Base-by-base conservation (phyloP, 2,888 invertebrate genomes). In the Coenonympha glycerion region DNA sequence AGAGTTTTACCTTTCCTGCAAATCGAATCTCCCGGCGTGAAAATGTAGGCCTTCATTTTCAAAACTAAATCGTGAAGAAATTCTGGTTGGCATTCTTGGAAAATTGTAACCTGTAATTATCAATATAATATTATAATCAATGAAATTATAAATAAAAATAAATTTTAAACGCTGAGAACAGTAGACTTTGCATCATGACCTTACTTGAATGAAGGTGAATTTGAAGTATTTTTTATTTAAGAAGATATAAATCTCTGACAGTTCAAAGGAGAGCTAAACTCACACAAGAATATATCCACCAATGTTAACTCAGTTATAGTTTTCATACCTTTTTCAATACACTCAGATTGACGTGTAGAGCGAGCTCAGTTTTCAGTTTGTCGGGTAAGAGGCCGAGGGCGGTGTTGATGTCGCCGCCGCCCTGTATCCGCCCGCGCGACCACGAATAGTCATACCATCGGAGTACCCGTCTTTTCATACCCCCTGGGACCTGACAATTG, bases 371-470 rank as follows among this genome's bases (percentile, higher is more conserved):
- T 89, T 98, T 98, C 62, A 98, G 90, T 79, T 98, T 98, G 76
- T 98, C 98, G 1, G 98, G 98, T 55, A 98, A 89, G 24, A 98
- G 87, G 8, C 97, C 97, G 46, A 98, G 88, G 1, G 96, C 96
- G 1, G 97, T 97, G 74, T 97, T 97, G 74, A 98, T 98, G 79
- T 98, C 98, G 6, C 97, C 96, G 1, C 96, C 97, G 2, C 98
- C 98, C 77, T 97, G 97, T 67, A 98, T 97, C 44, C 97, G 89
- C 4, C 98, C 98, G 53, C 98, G 90, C 2, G 97, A 97, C 98
- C 98, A 98, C 21, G 97, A 97, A 81, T 98, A 98, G 85, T 98
- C 97, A 82, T 98, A 98, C 98, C 98, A 98, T 5, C 98, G 90
- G 24, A 98, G 90, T 0, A 98, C 98, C 16, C 98, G 89, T n/a